These are phyloP conservation scores for Macropis europaea DNA, from an alignment of 2,888 invertebrate species.

Conservation along the genomic window DNA sequence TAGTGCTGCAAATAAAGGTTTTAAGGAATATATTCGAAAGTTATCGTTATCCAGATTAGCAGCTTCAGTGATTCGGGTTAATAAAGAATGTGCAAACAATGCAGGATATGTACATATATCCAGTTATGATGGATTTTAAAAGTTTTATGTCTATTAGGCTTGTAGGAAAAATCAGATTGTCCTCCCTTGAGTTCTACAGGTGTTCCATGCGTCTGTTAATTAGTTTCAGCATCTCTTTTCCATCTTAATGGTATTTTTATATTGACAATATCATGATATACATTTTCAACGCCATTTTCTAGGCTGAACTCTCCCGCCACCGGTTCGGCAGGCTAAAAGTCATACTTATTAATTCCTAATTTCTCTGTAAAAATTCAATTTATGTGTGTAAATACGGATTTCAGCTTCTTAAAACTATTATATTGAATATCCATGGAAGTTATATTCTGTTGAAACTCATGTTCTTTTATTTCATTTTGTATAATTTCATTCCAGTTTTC, in stretches of 20 bases:
- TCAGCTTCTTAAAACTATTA: constrained; percentile 45
- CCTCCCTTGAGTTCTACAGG: constrained; percentile 74
- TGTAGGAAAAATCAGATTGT: constrained; percentile 68
- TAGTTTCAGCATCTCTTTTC: constrained; percentile 78
- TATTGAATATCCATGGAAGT: constrained; percentile 34
- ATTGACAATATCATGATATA: constrained; percentile 77
- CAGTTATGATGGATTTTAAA: constrained; percentile 65
- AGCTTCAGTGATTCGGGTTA: constrained; percentile 53
- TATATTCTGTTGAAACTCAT: constrained; percentile 61
- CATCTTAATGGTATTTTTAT: constrained; percentile 79
- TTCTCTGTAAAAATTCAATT: constrained; percentile 73
- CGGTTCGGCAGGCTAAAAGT: constrained; percentile 81
- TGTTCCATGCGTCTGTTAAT: constrained; percentile 80
- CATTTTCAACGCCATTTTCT: constrained; percentile 76
- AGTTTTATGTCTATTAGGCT: constrained; percentile 78
- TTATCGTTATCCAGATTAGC: constrained; percentile 6
- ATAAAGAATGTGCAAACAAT: constrained; percentile 76
- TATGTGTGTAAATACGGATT: constrained; percentile 75
- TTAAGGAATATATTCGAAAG: constrained; percentile 70
- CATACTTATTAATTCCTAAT: constrained; percentile 23
- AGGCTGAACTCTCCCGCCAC: constrained; percentile 80
- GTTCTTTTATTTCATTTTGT: constrained; percentile 39
- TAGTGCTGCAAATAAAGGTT: constrained; percentile 72
- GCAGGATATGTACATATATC: constrained; percentile 73
- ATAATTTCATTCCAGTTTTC: constrained; percentile 62